A percentile compares a stretch with the other conserved stretches of the same genome.
Evolutionary conservation across 2,797 vertebrate species (phyloP).

Genomic region (Fringilla coelebs): DNA sequence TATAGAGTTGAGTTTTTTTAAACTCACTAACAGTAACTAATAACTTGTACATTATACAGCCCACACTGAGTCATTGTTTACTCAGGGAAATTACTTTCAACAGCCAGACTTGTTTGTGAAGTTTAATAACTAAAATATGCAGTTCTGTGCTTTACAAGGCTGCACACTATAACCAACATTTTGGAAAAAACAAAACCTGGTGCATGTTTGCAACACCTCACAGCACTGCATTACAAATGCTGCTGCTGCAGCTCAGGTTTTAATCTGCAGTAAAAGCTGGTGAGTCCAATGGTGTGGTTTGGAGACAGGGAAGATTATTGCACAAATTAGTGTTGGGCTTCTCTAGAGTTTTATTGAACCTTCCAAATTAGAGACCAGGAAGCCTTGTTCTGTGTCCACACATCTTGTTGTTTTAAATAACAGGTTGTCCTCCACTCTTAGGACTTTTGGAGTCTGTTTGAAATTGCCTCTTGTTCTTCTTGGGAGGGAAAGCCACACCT

Average conservation of each 20-base stretch:
- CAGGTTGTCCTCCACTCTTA: slow-evolving; percentile 11
- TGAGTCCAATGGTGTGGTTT: not conserved
- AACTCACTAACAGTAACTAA: slow-evolving; percentile 44
- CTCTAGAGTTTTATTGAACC: not conserved
- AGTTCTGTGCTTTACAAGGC: not conserved
- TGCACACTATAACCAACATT: not conserved
- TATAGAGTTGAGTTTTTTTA: slow-evolving; percentile 21
- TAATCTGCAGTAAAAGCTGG: not conserved
- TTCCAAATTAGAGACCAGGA: slow-evolving; percentile 3
- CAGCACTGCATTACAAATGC: not conserved
- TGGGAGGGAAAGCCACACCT: slow-evolving; percentile 37
- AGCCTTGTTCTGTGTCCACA: not conserved
- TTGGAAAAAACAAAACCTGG: not conserved
- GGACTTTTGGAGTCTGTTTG: not conserved
- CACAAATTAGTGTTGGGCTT: not conserved
- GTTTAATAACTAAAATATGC: slow-evolving; percentile 47
- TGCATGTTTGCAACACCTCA: not conserved
- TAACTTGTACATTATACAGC: slow-evolving; percentile 36
- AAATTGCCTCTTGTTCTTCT: not conserved
- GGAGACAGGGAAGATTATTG: not conserved
- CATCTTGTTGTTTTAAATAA: not conserved
- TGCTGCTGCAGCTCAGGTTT: not conserved
- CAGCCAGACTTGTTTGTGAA: slow-evolving; percentile 49
- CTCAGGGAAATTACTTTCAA: slow-evolving; percentile 46
- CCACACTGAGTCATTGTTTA: slow-evolving; percentile 55